Percentiles rank a stretch among this genome's conserved stretches.
phyloP scores from a whole-genome alignment of 2,797 vertebrate species.

The Spinus pinus region DNA sequence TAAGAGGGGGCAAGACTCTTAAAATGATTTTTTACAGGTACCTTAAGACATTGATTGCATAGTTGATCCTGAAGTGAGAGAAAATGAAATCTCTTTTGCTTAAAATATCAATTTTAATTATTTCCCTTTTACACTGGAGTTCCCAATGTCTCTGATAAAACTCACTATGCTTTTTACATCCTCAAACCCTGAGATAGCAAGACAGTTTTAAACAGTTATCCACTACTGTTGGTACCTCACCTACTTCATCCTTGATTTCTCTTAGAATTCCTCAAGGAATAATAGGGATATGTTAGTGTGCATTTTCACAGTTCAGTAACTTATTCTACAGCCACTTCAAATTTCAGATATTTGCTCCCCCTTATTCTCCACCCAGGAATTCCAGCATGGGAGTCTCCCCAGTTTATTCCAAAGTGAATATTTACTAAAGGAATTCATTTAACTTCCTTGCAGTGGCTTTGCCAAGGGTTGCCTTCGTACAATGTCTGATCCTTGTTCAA shows the following conservation, averaged over 20 bases:
- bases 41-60: background rate
- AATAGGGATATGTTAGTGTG: fast-evolving
- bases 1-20: background rate
- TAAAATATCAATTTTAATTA: background rate
- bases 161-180: background rate
- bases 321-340: background rate
- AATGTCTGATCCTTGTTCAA: background rate
- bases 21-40: background rate
- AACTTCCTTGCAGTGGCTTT: background rate
- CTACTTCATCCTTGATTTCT: background rate
- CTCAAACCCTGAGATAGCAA: background rate
- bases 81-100: background rate
- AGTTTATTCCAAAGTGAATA: background rate
- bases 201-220: background rate
- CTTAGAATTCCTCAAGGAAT: background rate
- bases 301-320: background rate
- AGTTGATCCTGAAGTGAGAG: background rate
- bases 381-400: background rate
- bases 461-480: background rate
- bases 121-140: background rate
- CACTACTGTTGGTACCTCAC: background rate
- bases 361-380: background rate
- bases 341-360: background rate
- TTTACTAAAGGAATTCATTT: background rate
- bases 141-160: background rate